A percentile compares a stretch with the other conserved stretches of the same genome.
phyloP scores from a whole-genome alignment of 2,797 vertebrate genomes.

The Odontamblyopus lacepedii region DNA sequence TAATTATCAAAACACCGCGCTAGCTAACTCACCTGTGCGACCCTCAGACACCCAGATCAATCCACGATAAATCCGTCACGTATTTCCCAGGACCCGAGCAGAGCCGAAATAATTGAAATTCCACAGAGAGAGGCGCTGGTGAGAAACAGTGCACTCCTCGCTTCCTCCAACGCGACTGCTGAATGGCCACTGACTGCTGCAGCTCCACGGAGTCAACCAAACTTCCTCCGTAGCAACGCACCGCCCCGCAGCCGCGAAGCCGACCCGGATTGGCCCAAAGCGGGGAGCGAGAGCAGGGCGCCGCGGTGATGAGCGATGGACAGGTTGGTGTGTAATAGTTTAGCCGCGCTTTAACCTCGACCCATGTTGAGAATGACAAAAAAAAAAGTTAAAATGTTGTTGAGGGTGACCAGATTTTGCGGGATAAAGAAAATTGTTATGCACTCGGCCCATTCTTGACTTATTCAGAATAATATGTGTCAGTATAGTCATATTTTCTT shows the following conservation, averaged over 20 bases:
- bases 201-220: conserved; percentile 63
- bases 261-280: conserved; percentile 50
- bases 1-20: conserved; percentile 8
- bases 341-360: conserved; percentile 10
- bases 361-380: background rate
- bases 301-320: conserved; percentile 50
- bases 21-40: conserved; percentile 59
- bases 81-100: conserved; percentile 37
- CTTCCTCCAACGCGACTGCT: conserved; percentile 67
- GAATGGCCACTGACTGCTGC: conserved; percentile 62
- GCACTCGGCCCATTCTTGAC: too few species aligned
- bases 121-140: conserved; percentile 60
- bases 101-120: conserved; percentile 66
- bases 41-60: conserved; percentile 43
- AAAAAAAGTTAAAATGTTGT: too few species aligned
- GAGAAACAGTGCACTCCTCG: conserved; percentile 60
- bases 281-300: background rate
- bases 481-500: too few species aligned
- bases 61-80: conserved; percentile 36
- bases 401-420: too few species aligned
- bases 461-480: too few species aligned
- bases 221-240: conserved; percentile 80
- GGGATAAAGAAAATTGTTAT: too few species aligned
- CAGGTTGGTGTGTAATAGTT: background rate
- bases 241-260: conserved; percentile 53